phyloP scores from a whole-genome alignment of 2,113 vertebrate species.

The Lepus americanus region DNA sequence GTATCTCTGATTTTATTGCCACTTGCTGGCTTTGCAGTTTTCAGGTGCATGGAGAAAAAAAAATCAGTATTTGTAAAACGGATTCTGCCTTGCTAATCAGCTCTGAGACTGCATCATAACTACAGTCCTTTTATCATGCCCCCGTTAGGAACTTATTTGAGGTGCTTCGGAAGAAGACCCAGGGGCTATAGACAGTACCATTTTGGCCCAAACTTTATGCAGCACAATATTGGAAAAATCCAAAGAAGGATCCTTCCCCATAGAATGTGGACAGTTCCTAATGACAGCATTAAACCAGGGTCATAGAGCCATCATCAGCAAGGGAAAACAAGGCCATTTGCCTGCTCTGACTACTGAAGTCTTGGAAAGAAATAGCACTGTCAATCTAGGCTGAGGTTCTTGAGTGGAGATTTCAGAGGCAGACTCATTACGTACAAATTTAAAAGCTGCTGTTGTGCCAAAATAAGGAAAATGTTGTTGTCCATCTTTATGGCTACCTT shows the following conservation, averaged over 20 bases:
- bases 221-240: constrained; percentile 33
- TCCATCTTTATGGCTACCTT: constrained; percentile 57
- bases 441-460: constrained; percentile 57
- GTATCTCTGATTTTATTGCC: constrained; percentile 4
- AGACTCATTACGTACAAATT: constrained; percentile 65
- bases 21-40: constrained; percentile 19
- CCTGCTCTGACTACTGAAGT: constrained; percentile 65
- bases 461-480: constrained; percentile 36
- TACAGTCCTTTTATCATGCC: neutral
- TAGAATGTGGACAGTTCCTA: constrained; percentile 71
- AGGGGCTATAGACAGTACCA: rapidly evolving
- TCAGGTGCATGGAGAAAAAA: neutral
- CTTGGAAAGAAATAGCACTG: constrained; percentile 72
- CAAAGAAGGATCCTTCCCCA: constrained; percentile 60
- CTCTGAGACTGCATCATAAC: neutral
- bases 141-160: neutral
- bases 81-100: neutral
- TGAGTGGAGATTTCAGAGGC: constrained; percentile 38
- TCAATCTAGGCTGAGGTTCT: constrained; percentile 64
- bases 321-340: constrained; percentile 78
- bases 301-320: constrained; percentile 68
- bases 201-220: neutral
- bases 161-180: neutral
- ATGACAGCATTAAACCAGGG: constrained; percentile 69
- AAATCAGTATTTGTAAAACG: neutral